Evolutionary conservation across 2,113 vertebrate species (phyloP).

Genomic region (Myotis lucifugus): DNA sequence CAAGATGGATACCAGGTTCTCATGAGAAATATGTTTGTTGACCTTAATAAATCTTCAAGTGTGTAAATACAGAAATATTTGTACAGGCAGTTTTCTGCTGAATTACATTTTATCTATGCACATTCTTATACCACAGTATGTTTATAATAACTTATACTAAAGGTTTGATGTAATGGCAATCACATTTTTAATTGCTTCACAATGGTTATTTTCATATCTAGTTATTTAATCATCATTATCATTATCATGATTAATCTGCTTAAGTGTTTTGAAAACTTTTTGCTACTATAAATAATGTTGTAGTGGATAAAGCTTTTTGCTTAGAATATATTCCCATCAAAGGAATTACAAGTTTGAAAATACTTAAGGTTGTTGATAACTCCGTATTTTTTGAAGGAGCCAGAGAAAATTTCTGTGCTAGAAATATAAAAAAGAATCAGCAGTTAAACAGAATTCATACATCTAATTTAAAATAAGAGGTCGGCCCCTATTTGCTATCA

Average conservation of each 20-base stretch:
- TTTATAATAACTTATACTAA: constrained; percentile 53
- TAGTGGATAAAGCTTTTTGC: constrained; percentile 33
- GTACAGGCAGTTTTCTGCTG: constrained; percentile 52
- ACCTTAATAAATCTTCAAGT: constrained; percentile 62
- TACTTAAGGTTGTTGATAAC: constrained; percentile 15
- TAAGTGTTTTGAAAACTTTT: constrained; percentile 40
- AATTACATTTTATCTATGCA: constrained; percentile 58
- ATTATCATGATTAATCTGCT: constrained; percentile 46
- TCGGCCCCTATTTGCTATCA: not conserved
- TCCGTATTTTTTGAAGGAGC: not conserved
- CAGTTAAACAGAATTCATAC: not conserved
- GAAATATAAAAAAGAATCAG: not conserved
- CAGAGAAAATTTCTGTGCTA: not conserved
- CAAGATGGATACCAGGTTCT: constrained; percentile 55
- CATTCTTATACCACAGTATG: not conserved
- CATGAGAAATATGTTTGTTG: constrained; percentile 58
- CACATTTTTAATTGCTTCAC: constrained; percentile 49
- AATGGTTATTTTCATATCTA: constrained; percentile 42
- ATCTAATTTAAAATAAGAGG: constrained; percentile 9
- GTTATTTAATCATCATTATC: constrained; percentile 36
- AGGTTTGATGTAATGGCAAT: not conserved
- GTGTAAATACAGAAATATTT: constrained; percentile 66
- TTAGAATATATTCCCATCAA: constrained; percentile 7
- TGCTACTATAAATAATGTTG: not conserved
- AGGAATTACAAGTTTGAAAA: constrained; percentile 42